Evolutionary conservation across 2,113 vertebrate species (phyloP).

Genomic region (Dermatemys mawii): DNA sequence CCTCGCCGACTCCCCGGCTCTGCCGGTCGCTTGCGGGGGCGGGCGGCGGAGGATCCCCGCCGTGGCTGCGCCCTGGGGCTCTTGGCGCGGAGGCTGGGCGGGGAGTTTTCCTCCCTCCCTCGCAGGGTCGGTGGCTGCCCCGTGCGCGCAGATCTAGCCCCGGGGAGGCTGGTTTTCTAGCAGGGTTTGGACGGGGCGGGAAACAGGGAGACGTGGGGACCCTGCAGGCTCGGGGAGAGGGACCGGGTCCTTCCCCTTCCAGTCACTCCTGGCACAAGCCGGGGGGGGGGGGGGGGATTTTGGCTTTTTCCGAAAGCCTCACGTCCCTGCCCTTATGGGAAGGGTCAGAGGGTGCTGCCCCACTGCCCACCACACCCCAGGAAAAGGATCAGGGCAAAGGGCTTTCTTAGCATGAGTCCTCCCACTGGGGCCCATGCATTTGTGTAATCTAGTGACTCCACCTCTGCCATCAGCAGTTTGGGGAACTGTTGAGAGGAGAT

Average conservation of each 20-base stretch:
- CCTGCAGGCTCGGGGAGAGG: not conserved
- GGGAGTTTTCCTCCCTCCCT: not conserved
- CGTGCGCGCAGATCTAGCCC: no score
- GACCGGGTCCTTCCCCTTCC: not conserved
- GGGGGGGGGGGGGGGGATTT: not conserved
- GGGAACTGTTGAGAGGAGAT: not conserved
- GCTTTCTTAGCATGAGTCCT: not conserved
- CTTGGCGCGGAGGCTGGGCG: no score
- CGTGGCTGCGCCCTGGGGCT: no score
- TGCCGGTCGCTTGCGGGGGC: no score
- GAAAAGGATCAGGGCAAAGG: not conserved
- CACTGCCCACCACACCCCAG: no score
- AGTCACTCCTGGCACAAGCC: not conserved
- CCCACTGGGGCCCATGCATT: not conserved
- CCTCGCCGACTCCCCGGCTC: no score
- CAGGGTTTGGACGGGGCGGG: not conserved
- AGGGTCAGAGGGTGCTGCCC: not conserved
- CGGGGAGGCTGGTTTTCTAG: no score
- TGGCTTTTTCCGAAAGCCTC: not conserved
- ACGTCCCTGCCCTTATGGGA: not conserved
- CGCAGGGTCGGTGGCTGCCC: not conserved
- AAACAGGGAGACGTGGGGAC: not conserved
- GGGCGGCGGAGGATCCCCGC: no score
- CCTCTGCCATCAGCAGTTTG: not conserved
- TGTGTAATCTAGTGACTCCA: not conserved